These are phyloP conservation scores for Drosophila arizonae DNA, from an alignment of 1,140 invertebrate genomes.

Conservation along the genomic window DNA sequence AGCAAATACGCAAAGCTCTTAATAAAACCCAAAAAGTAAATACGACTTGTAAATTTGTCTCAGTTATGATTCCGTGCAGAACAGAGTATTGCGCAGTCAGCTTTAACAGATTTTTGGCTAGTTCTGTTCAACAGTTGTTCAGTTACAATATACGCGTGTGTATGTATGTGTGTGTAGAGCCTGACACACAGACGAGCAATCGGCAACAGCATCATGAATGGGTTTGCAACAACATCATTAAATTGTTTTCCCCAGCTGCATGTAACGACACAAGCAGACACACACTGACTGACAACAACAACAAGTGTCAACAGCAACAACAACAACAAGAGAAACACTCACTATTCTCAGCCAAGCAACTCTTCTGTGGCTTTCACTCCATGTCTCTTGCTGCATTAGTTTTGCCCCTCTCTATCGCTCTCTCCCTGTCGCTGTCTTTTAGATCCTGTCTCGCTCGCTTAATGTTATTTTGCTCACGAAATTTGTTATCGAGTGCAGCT, in stretches of 20 bases:
- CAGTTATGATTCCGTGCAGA: no score
- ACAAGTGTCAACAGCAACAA: not conserved
- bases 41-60: no score
- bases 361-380: constrained; percentile 24
- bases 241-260: constrained; percentile 75
- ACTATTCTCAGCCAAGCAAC: constrained; percentile 23
- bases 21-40: no score
- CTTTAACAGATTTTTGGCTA: no score
- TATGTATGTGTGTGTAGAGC: constrained; percentile 5
- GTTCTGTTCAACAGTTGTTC: constrained; percentile 24
- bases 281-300: constrained; percentile 37
- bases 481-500: constrained; percentile 53
- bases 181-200: constrained; percentile 17
- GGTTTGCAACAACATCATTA: constrained; percentile 67
- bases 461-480: constrained; percentile 55
- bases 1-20: no score
- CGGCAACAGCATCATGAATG: constrained; percentile 45
- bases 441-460: constrained; percentile 13
- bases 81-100: no score
- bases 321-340: not conserved
- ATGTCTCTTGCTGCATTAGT: constrained; percentile 14
- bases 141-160: constrained; percentile 33
- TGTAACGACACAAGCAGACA: constrained; percentile 41
- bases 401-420: not conserved
- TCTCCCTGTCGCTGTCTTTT: constrained; percentile 12